Percentiles rank a stretch among this genome's conserved stretches.
These are phyloP conservation scores for Caenorhabditis auriculariae DNA, from an alignment of 2,888 invertebrate genomes.

Conservation along the genomic window DNA sequence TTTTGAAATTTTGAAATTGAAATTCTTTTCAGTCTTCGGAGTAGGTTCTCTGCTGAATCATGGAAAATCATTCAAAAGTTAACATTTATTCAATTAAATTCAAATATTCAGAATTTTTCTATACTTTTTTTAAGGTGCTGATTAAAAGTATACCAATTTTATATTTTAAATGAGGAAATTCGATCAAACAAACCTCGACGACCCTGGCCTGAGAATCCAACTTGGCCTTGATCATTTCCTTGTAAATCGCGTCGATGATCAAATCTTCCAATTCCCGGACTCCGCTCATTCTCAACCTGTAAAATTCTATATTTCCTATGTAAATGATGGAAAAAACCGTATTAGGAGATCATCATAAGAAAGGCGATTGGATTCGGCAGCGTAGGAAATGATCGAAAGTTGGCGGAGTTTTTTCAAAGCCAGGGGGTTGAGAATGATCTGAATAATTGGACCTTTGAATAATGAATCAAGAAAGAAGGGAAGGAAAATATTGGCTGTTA, in stretches of 20 bases:
- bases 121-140: no score
- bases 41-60: no score
- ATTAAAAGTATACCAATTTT: no score
- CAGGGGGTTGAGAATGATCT: neutral
- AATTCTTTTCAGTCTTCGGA: no score
- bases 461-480: neutral
- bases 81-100: no score
- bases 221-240: constrained; percentile 6
- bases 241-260: constrained; percentile 16
- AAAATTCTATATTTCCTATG: neutral
- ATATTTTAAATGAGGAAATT: no score
- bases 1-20: no score
- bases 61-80: no score
- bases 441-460: neutral
- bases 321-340: neutral
- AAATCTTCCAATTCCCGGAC: constrained; percentile 15
- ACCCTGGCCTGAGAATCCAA: constrained; percentile 8
- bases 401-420: constrained; percentile 10
- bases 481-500: no score
- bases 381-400: constrained; percentile 13
- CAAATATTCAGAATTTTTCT: no score
- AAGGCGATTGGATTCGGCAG: constrained; percentile 4
- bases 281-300: constrained; percentile 4
- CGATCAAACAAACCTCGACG: constrained; percentile 6
- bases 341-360: constrained; percentile 7